phyloP scores from a whole-genome alignment of 1,140 invertebrate genomes.

The Pygmarrhopalites habei region DNA sequence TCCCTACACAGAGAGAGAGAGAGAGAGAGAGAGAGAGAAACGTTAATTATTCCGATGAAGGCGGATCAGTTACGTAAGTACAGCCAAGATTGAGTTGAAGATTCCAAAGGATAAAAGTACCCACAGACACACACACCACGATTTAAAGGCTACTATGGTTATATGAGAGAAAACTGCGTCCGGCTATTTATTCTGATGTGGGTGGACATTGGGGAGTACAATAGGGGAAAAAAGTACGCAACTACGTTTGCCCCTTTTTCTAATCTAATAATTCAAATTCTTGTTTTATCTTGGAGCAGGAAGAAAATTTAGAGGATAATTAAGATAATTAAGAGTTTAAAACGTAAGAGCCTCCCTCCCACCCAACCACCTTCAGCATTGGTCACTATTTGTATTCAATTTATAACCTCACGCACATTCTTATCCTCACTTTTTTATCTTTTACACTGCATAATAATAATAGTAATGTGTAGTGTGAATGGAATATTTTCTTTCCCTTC shows the following conservation, averaged over 20 bases:
- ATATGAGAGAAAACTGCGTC: neutral
- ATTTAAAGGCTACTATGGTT: neutral
- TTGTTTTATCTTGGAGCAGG: neutral
- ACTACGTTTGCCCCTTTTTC: neutral
- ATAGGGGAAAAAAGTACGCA: neutral
- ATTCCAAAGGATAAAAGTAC: neutral
- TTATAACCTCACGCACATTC: too few species aligned
- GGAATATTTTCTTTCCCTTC: too few species aligned
- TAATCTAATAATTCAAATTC: neutral
- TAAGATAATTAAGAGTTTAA: neutral
- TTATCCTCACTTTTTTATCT: too few species aligned
- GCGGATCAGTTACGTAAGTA: too few species aligned
- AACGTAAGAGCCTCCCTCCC: too few species aligned
- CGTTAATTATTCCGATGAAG: slow-evolving; percentile 21
- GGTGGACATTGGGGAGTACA: slow-evolving; percentile 22
- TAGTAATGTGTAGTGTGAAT: too few species aligned
- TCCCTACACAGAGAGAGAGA: neutral
- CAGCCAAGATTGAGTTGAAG: slow-evolving; percentile 1
- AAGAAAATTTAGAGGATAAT: neutral
- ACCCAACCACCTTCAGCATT: neutral
- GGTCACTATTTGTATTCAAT: neutral
- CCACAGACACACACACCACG: neutral
- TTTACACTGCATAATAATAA: too few species aligned
- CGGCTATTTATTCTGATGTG: slow-evolving; percentile 35
- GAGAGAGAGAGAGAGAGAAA: neutral